A percentile compares a stretch with the other conserved stretches of the same genome.
These are phyloP conservation scores for Cyclopterus lumpus DNA, from an alignment of 2,797 vertebrate genomes.

Conservation along the genomic window DNA sequence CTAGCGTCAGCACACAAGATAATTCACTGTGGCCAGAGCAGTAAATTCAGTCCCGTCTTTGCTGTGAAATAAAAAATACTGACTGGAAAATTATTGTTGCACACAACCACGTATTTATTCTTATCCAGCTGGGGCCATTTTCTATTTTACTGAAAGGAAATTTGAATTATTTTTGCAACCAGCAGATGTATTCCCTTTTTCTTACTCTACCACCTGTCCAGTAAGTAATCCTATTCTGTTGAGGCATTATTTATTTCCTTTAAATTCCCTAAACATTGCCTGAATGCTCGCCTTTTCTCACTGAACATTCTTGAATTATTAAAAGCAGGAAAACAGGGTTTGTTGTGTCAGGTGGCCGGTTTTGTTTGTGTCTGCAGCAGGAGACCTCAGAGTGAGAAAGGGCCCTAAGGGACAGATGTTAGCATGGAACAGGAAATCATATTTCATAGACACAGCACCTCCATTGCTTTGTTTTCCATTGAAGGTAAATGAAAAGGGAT, in stretches of 20 bases:
- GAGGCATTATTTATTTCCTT: slow-evolving; percentile 21
- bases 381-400: slow-evolving; percentile 27
- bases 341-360: slow-evolving; percentile 47
- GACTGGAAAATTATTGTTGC: slow-evolving; percentile 57
- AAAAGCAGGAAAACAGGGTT: slow-evolving; percentile 29
- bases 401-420: slow-evolving; percentile 24
- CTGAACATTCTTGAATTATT: slow-evolving; percentile 38
- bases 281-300: slow-evolving; percentile 20
- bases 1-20: slow-evolving; percentile 73
- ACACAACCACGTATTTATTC: slow-evolving; percentile 47
- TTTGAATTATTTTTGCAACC: slow-evolving; percentile 21
- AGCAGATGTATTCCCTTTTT: slow-evolving; percentile 29
- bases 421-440: slow-evolving; percentile 49
- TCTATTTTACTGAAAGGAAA: slow-evolving; percentile 24
- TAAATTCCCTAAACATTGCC: slow-evolving; percentile 19
- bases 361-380: slow-evolving; percentile 47
- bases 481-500: slow-evolving; percentile 22
- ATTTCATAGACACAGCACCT: slow-evolving; percentile 28
- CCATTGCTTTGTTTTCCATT: slow-evolving; percentile 13
- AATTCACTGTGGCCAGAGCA: slow-evolving; percentile 60
- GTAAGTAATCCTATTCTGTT: not conserved
- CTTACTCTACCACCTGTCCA: slow-evolving; percentile 28
- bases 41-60: slow-evolving; percentile 69
- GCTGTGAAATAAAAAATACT: slow-evolving; percentile 63
- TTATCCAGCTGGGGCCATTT: slow-evolving; percentile 46